Evolutionary conservation across 2,113 vertebrate genomes (phyloP).

Genomic region (Dendrocopos noguchii): DNA sequence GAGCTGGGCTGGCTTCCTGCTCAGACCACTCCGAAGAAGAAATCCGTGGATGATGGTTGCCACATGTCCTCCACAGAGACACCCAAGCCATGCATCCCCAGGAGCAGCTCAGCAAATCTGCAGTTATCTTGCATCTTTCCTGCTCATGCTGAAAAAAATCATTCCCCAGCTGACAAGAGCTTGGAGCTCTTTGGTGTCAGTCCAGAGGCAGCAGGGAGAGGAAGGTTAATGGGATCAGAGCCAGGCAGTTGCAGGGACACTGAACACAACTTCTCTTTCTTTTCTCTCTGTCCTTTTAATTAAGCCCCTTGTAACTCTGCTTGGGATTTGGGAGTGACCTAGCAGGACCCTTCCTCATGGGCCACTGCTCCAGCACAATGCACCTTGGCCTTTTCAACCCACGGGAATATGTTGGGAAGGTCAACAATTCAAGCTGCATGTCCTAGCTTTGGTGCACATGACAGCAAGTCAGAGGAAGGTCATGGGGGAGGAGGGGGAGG

Average conservation of each 20-base stretch:
- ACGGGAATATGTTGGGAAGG: background rate
- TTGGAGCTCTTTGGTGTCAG: background rate
- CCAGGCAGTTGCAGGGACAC: background rate
- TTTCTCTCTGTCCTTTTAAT: background rate
- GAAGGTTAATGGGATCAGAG: background rate
- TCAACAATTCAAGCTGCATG: rapidly evolving
- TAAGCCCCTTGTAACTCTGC: background rate
- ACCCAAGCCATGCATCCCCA: background rate
- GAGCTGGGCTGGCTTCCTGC: background rate
- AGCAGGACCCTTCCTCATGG: background rate
- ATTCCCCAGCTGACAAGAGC: background rate
- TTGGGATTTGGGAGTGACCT: background rate
- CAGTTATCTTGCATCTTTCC: background rate
- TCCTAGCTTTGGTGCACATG: background rate
- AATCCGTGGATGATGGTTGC: background rate
- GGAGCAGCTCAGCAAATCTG: background rate
- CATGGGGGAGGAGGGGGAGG: background rate
- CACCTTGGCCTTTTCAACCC: background rate
- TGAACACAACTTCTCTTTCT: background rate
- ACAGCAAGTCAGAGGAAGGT: background rate
- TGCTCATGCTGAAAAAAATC: background rate
- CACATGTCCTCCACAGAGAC: background rate
- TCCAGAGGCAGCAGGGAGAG: background rate
- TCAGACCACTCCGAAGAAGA: background rate
- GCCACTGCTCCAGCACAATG: background rate